Conservation (phyloP, 2,888 invertebrate species). For the Thyatira batis region DNA sequence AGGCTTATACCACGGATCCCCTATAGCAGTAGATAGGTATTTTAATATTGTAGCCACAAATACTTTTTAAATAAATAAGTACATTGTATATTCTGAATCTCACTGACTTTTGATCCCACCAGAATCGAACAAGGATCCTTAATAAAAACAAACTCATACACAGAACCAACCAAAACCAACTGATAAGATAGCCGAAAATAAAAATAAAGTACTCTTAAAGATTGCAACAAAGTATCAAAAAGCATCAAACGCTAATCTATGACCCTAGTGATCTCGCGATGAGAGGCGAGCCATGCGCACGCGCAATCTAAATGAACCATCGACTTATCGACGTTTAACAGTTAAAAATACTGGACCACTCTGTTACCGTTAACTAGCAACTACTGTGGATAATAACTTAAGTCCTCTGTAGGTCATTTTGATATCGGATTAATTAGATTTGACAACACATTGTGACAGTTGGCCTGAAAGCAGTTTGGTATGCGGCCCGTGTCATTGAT, state of each 20-base stretch:
- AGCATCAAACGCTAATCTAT: not conserved
- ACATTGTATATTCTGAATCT: too few species aligned
- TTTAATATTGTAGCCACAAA: too few species aligned
- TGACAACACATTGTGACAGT: conserved; percentile 49
- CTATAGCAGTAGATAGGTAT: too few species aligned
- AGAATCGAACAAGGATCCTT: too few species aligned
- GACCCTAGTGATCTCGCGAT: not conserved
- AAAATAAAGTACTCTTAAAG: too few species aligned
- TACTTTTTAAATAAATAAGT: too few species aligned
- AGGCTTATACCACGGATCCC: too few species aligned
- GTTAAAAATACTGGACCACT: conserved; percentile 59
- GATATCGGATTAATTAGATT: conserved; percentile 51
- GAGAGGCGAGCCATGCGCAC: conserved; percentile 17
- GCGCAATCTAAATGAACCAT: conserved; percentile 45
- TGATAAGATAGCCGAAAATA: too few species aligned
- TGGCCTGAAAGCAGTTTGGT: conserved; percentile 1
- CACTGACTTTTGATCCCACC: too few species aligned
- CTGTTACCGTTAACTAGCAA: conserved; percentile 54
- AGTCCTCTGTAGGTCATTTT: conserved; percentile 14
- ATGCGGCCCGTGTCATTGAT: conserved; percentile 2
- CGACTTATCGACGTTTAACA: conserved; percentile 54
- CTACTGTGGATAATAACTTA: conserved; percentile 31
- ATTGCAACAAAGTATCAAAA: not conserved
- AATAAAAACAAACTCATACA: too few species aligned
- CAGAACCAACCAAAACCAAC: too few species aligned